Evolutionary conservation across 2,888 invertebrate genomes (phyloP).

Genomic region (Iselma pallidipennis): DNA sequence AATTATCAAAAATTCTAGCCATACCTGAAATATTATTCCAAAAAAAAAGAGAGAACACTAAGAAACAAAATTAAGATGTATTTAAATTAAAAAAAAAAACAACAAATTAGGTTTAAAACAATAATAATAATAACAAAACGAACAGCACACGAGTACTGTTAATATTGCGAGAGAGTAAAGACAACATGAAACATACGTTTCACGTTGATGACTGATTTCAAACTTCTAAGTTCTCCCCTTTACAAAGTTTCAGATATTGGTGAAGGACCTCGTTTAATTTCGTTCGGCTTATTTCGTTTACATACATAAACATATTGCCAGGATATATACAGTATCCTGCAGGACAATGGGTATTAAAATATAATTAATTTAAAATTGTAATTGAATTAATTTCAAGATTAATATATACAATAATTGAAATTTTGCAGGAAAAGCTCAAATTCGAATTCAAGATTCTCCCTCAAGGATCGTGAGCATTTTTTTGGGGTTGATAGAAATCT

Average conservation of each 20-base stretch:
- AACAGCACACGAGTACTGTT: conserved; percentile 22
- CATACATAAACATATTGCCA: conserved; percentile 16
- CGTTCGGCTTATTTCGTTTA: conserved; percentile 21
- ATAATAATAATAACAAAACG: conserved; percentile 12
- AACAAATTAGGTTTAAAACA: no score
- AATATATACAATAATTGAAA: no score
- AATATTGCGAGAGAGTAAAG: conserved; percentile 15
- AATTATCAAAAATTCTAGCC: background rate
- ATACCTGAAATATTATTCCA: background rate
- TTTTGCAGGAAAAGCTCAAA: no score
- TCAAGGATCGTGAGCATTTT: no score
- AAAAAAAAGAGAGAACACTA: background rate
- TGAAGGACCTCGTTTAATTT: conserved; percentile 24
- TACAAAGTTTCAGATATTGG: conserved; percentile 22
- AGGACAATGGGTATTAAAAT: no score
- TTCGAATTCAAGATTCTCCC: no score
- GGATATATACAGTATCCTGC: conserved; percentile 5
- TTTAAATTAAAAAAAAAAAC: no score
- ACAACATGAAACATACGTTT: conserved; percentile 17
- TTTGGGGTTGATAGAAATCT: no score
- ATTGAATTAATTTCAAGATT: no score
- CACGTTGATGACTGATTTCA: conserved; percentile 22
- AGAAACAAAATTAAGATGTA: conserved; percentile 7
- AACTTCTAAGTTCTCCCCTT: conserved; percentile 22
- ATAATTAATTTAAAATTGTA: no score